Base-by-base conservation (phyloP, 2,888 invertebrate species). In the Noctua fimbriata region DNA sequence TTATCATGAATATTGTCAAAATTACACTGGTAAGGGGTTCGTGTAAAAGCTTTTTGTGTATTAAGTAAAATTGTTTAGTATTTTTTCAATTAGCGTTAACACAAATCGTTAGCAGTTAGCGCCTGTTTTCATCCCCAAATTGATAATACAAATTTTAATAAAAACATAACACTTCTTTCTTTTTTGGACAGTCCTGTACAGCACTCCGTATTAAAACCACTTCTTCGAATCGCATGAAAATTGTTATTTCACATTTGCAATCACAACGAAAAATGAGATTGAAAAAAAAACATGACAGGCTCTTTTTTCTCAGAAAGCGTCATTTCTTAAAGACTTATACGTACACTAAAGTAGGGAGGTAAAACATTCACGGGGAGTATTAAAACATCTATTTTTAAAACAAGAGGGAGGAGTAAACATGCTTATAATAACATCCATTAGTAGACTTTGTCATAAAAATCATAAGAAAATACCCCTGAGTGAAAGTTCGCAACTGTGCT, bases 1-100 rank as follows among this genome's bases (percentile, higher is more conserved):
- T 78, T 73, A 79, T 70, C 79, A 72, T 82, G 73, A 85, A 77
- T 82, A 77, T 74, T 79, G 58, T 32, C 36, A 73, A 65, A 82
- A 85, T 85, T 78, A 73, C 18, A 58, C 69, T n/a, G 69, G 71
- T 60, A 81, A 79, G 52, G 69, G 81, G 65, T 63, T 69, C 14
- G 67, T 1, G n/a, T 86, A 21, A 87, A 87, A 60, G 58, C 47
- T 66, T 79, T 76, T 84, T 71, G 65, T 65, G 44, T 58, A 47
- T 60, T 24, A 44, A 28, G 49, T 69, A 52, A 63, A 66, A 32
- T 41, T 58, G n/a, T 79, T 66, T 44, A 32, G 55, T 58, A 65
- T 66, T 44, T 66, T 79, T 84, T 71, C 28, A 70, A 67, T 84
- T 84, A 69, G 52, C 66, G 58, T 49, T 9, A 49, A 36, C 47